Conservation (phyloP, 2,797 vertebrate species). For the Chaenodraco wilsoni region DNA sequence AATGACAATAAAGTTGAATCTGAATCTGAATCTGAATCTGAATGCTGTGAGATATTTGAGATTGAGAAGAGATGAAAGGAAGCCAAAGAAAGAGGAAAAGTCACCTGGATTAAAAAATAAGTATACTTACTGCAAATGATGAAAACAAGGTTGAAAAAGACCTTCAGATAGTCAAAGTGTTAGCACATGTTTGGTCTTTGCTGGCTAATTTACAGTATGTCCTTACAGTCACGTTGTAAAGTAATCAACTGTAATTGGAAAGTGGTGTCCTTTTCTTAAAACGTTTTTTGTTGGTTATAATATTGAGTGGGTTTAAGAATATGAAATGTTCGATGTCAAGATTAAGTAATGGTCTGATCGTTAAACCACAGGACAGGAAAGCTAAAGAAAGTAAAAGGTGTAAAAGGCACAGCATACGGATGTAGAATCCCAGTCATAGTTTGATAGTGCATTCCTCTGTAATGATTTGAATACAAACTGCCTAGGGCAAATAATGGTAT, state of each 20-base stretch:
- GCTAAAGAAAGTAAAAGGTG: background rate
- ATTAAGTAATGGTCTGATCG: background rate
- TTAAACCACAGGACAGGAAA: background rate
- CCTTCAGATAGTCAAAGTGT: slow-evolving; percentile 20
- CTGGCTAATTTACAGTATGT: slow-evolving; percentile 7
- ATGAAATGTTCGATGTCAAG: background rate
- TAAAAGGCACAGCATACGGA: slow-evolving; percentile 4
- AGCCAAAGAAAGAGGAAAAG: background rate
- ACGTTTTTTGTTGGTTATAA: background rate
- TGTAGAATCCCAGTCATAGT: background rate
- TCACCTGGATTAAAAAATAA: slow-evolving; percentile 22
- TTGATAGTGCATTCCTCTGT: slow-evolving; percentile 3
- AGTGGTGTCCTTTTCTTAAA: background rate
- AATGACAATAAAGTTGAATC: no score
- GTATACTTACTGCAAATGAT: slow-evolving; percentile 4
- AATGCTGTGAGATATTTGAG: background rate
- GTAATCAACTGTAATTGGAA: background rate
- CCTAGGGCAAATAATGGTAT: slow-evolving; percentile 11
- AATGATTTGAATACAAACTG: background rate
- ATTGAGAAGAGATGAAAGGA: slow-evolving; percentile 27
- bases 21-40: no score
- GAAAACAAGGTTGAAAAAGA: slow-evolving; percentile 34
- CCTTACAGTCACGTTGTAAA: background rate
- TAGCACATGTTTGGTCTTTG: slow-evolving; percentile 15
- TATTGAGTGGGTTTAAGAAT: background rate